These are phyloP conservation scores for Pantala flavescens DNA, from an alignment of 1,140 invertebrate genomes.

Conservation along the genomic window DNA sequence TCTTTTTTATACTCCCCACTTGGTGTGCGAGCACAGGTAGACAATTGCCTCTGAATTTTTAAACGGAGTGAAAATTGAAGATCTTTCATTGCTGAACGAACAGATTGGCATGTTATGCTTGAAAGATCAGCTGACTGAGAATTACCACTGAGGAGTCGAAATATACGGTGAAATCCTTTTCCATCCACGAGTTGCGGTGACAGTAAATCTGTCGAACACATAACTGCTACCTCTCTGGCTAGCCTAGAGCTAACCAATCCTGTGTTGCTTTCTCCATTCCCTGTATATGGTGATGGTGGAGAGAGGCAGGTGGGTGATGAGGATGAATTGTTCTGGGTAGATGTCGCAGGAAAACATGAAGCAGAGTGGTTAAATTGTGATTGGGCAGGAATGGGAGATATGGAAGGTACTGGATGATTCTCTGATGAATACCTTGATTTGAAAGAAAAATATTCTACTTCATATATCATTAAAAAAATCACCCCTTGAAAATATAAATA, in stretches of 20 bases:
- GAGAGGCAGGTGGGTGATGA: background rate
- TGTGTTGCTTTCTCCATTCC: background rate
- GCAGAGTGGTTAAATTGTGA: background rate
- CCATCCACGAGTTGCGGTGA: background rate
- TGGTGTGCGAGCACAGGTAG: background rate
- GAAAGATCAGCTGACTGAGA: background rate
- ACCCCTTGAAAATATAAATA: too few relatives aligned
- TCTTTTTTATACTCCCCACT: conserved; percentile 1
- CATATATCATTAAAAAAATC: too few relatives aligned
- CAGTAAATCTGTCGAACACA: conserved; percentile 12
- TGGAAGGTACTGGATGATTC: background rate
- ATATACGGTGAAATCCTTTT: conserved; percentile 9
- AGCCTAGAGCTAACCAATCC: background rate
- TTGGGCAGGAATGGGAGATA: background rate
- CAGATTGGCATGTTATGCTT: background rate
- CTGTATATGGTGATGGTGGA: background rate
- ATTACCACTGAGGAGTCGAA: background rate
- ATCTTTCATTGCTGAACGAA: background rate
- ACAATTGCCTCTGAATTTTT: background rate
- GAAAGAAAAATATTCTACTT: background rate
- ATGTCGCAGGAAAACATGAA: background rate
- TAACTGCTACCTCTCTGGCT: conserved; percentile 7
- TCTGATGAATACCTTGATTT: background rate
- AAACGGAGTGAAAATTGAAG: background rate
- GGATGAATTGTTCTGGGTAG: background rate